Percentiles rank a stretch among this genome's conserved stretches.
Conservation (phyloP, 2,888 invertebrate genomes). For the Lasioglossum pauxillum region DNA sequence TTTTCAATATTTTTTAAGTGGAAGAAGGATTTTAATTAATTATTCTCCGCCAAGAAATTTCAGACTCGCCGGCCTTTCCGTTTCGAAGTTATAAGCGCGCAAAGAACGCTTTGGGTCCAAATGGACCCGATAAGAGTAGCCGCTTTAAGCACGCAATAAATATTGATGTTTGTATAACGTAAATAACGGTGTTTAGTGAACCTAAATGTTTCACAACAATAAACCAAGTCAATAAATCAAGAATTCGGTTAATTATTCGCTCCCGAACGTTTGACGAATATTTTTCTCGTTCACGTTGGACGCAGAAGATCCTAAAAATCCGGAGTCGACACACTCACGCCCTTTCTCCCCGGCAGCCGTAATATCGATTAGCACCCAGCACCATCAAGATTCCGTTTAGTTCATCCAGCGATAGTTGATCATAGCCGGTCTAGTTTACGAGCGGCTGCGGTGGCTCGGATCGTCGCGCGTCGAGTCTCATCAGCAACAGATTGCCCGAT, state of each 20-base stretch:
- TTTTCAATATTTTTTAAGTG: too few relatives aligned
- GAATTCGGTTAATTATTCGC: background rate
- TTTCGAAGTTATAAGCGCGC: too few relatives aligned
- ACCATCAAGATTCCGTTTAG: background rate
- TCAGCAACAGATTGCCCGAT: slow-evolving; percentile 15
- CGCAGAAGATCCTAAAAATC: background rate
- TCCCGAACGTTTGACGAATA: too few relatives aligned
- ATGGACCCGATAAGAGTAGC: too few relatives aligned
- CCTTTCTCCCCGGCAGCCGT: background rate
- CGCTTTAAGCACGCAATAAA: background rate
- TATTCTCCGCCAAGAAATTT: too few relatives aligned
- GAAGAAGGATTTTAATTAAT: too few relatives aligned
- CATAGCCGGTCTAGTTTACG: slow-evolving; percentile 1
- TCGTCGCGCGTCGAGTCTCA: slow-evolving; percentile 1
- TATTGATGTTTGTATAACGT: background rate
- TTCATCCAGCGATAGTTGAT: background rate
- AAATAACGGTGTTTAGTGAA: background rate
- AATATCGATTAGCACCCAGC: background rate
- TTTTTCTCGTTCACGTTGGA: too few relatives aligned
- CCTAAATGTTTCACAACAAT: background rate
- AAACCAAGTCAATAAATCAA: background rate
- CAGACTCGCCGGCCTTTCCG: too few relatives aligned
- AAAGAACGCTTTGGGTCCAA: too few relatives aligned
- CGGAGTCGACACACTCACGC: background rate
- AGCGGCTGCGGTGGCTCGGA: slow-evolving; percentile 1